Evolutionary conservation across 2,113 vertebrate species (phyloP).

Genomic region (Halcyon malimbica): DNA sequence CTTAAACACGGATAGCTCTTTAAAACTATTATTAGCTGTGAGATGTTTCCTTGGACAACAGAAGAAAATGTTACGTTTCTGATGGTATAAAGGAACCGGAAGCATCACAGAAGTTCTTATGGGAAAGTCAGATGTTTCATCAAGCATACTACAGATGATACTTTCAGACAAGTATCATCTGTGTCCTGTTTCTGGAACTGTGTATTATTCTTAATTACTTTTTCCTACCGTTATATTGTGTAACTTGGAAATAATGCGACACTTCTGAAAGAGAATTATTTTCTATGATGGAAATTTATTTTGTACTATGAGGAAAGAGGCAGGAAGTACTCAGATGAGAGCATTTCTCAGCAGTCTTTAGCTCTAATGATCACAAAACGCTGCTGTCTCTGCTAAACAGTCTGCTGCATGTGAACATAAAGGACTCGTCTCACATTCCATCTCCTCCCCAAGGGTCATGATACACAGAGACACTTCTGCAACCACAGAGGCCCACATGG

Average conservation of each 20-base stretch:
- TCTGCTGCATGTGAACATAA: not conserved
- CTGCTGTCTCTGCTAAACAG: not conserved
- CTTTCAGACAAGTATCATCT: not conserved
- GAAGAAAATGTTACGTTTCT: conserved; percentile 8
- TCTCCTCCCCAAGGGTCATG: not conserved
- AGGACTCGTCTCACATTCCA: not conserved
- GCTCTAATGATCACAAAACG: not conserved
- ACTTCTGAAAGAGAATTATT: not conserved
- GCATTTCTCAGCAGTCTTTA: conserved; percentile 11
- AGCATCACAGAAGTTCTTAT: not conserved
- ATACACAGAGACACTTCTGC: not conserved
- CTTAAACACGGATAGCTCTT: not conserved
- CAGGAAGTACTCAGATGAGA: not conserved
- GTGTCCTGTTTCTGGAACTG: not conserved
- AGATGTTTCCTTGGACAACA: not conserved
- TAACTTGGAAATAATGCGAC: conserved; percentile 26
- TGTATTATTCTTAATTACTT: conserved; percentile 20
- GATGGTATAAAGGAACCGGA: not conserved
- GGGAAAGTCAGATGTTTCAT: not conserved
- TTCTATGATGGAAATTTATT: conserved; percentile 3
- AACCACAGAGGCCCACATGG: not conserved
- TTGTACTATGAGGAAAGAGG: not conserved
- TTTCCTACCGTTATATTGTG: conserved; percentile 2
- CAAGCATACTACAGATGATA: not conserved
- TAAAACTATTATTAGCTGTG: conserved; percentile 21